These are phyloP conservation scores for Physeter macrocephalus DNA, from an alignment of 2,113 vertebrate genomes.

Conservation along the genomic window DNA sequence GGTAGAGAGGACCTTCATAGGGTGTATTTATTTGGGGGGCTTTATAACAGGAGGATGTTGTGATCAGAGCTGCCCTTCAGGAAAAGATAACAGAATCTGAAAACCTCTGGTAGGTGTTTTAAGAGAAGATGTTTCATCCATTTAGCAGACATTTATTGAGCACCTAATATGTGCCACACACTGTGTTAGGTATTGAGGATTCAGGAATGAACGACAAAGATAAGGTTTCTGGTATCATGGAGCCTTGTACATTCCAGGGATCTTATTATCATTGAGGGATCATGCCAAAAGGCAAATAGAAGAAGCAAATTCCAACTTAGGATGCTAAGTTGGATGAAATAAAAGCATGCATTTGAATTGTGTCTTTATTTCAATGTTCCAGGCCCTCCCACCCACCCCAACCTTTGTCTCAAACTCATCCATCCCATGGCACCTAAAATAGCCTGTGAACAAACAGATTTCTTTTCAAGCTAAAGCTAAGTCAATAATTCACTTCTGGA, in stretches of 20 bases:
- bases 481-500: constrained; percentile 52
- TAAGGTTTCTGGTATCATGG: not conserved
- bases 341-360: constrained; percentile 17
- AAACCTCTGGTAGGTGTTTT: not conserved
- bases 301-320: not conserved
- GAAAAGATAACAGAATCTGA: not conserved
- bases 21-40: not conserved
- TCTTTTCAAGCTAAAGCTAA: constrained; percentile 43
- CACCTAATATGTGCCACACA: not conserved
- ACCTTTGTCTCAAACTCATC: not conserved
- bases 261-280: not conserved
- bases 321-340: not conserved
- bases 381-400: not conserved
- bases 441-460: constrained; percentile 55
- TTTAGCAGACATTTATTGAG: not conserved
- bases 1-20: not conserved
- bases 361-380: not conserved
- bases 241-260: not conserved
- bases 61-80: not conserved
- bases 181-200: not conserved
- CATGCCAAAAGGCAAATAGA: not conserved
- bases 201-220: not conserved
- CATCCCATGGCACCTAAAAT: constrained; percentile 27
- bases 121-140: not conserved
- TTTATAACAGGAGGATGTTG: not conserved